Evolutionary conservation across 2,888 invertebrate genomes (phyloP).

Genomic region (Unio pictorum): DNA sequence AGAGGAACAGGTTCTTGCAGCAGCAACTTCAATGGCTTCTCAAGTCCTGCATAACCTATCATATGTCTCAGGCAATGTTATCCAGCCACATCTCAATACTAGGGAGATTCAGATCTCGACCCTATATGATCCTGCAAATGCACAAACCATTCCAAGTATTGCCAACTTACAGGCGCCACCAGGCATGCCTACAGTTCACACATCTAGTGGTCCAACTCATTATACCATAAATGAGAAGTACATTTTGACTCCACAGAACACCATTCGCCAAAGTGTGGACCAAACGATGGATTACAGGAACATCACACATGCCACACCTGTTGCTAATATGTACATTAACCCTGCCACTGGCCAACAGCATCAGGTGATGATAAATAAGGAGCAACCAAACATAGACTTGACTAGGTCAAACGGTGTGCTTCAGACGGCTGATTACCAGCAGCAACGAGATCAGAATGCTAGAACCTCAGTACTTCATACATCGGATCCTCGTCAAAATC

Average conservation of each 20-base stretch:
- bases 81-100: constrained; percentile 12
- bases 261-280: constrained; percentile 6
- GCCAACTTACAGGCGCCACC: constrained; percentile 19
- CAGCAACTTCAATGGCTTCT: constrained; percentile 15
- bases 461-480: constrained; percentile 28
- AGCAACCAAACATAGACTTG: constrained; percentile 19
- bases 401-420: constrained; percentile 28
- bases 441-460: constrained; percentile 17
- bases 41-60: constrained; percentile 29
- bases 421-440: constrained; percentile 36
- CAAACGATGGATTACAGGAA: constrained; percentile 40
- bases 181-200: constrained; percentile 24
- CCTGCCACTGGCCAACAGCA: constrained; percentile 25
- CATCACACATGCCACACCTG: constrained; percentile 32
- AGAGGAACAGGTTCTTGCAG: constrained; percentile 25
- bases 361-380: constrained; percentile 11
- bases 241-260: constrained; percentile 14
- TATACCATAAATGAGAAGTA: constrained; percentile 32
- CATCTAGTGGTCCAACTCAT: constrained; percentile 17
- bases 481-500: constrained; percentile 31
- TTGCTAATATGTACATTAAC: constrained; percentile 33
- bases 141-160: constrained; percentile 25
- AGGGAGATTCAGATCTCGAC: constrained; percentile 35
- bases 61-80: constrained; percentile 28
- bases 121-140: constrained; percentile 37